Percentiles rank a stretch among this genome's conserved stretches.
phyloP scores from a whole-genome alignment of 2,888 invertebrate genomes.

The Dichetophora obliterata region DNA sequence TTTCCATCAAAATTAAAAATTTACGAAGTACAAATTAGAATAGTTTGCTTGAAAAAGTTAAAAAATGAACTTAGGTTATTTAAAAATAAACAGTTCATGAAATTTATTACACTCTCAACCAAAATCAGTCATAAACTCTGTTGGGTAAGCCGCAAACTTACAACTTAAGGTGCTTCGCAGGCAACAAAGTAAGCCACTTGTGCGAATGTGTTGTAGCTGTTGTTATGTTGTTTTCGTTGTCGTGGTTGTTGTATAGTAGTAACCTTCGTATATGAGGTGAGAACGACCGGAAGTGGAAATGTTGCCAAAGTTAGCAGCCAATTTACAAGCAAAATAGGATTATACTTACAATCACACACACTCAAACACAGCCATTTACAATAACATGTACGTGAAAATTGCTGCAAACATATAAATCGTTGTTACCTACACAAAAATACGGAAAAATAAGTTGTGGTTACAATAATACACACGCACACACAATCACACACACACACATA shows the following conservation, averaged over 20 bases:
- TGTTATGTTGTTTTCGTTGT: neutral
- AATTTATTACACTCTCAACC: neutral
- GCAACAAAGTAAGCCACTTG: slow-evolving; percentile 1
- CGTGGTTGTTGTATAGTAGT: no score
- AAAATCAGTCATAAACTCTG: slow-evolving; percentile 20
- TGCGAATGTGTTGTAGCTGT: neutral
- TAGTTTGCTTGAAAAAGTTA: no score
- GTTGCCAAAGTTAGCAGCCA: neutral
- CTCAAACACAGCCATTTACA: neutral
- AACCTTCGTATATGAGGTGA: neutral
- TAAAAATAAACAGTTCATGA: no score
- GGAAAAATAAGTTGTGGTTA: neutral
- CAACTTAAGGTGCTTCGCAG: neutral
- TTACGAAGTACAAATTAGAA: no score
- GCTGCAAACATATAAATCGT: slow-evolving; percentile 6
- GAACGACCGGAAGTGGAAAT: neutral
- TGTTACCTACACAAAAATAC: neutral
- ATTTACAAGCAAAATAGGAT: neutral
- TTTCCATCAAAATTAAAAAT: no score
- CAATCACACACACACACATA: neutral
- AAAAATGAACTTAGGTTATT: no score
- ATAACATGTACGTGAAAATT: slow-evolving; percentile 4
- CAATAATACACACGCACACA: neutral
- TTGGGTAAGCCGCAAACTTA: neutral
- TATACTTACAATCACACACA: neutral